Evolutionary conservation across 2,797 vertebrate species (phyloP).

Genomic region (Merluccius polli): DNA sequence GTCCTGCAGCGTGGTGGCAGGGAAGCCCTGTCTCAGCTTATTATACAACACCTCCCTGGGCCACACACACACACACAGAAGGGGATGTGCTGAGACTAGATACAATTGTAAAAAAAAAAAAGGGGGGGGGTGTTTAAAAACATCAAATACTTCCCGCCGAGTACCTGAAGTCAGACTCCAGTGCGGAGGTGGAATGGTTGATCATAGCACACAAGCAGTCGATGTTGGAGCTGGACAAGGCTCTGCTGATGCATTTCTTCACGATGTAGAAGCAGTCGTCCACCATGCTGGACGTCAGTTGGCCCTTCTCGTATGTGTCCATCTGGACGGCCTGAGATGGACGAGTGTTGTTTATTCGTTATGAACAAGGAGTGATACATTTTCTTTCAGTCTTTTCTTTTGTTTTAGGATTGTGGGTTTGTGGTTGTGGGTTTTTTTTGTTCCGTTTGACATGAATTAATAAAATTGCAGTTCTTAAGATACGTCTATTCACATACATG

Average conservation of each 20-base stretch:
- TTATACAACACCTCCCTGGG: constrained; percentile 88
- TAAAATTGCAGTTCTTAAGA: not conserved
- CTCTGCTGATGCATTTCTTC: constrained; percentile 96
- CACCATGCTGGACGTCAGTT: constrained; percentile 97
- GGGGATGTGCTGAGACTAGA: not conserved
- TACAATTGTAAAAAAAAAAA: not conserved
- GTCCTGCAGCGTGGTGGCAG: constrained; percentile 93
- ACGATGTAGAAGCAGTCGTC: constrained; percentile 99
- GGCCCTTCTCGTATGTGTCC: constrained; percentile 90
- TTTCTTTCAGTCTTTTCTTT: too few relatives aligned
- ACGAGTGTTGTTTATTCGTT: not conserved
- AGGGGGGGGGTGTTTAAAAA: not conserved
- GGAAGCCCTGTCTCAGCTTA: constrained; percentile 91
- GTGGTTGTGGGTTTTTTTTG: not conserved
- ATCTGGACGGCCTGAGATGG: constrained; percentile 87
- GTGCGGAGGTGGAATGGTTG: constrained; percentile 91
- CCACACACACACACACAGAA: not conserved
- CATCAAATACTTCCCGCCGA: not conserved
- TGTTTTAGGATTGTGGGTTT: not conserved
- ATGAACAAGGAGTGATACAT: not conserved
- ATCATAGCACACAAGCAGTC: constrained; percentile 99
- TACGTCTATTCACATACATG: too few relatives aligned
- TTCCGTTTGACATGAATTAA: not conserved
- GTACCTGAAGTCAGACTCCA: constrained; percentile 96
- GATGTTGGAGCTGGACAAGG: constrained; percentile 93